phyloP scores from a whole-genome alignment of 64 coral and sea anemone genomes.

The Dendronephthya gigantea region DNA sequence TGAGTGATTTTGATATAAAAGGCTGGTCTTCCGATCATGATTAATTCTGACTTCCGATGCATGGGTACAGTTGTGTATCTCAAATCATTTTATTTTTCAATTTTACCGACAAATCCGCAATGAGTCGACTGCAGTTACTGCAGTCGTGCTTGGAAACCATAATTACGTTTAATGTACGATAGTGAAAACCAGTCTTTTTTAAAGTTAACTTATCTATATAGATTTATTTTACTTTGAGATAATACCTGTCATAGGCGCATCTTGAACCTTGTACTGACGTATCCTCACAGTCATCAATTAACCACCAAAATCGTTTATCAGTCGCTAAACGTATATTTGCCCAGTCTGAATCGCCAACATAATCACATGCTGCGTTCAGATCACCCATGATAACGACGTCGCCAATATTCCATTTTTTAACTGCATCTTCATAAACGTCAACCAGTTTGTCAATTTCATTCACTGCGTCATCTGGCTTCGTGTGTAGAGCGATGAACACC shows the following conservation, averaged over 20 bases:
- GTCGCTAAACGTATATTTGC: constrained; percentile 47
- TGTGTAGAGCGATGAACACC: constrained; percentile 76
- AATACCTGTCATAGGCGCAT: constrained; percentile 93
- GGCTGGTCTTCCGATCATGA: too few relatives aligned
- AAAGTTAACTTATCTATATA: too few relatives aligned
- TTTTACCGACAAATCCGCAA: too few relatives aligned
- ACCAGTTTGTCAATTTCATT: constrained; percentile 62
- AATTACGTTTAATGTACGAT: too few relatives aligned
- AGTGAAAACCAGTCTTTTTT: too few relatives aligned
- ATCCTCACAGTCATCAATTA: constrained; percentile 73
- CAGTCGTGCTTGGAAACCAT: too few relatives aligned
- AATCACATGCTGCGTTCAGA: constrained; percentile 72
- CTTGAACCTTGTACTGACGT: constrained; percentile 48
- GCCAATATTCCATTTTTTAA: constrained; percentile 39
- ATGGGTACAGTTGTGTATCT: too few relatives aligned
- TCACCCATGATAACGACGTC: constrained; percentile 90
- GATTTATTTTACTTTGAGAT: too few relatives aligned
- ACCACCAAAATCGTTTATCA: constrained; percentile 79
- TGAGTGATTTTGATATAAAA: neutral
- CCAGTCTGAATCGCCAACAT: constrained; percentile 70
- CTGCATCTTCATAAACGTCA: constrained; percentile 79
- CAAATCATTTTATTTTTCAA: too few relatives aligned
- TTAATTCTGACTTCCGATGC: too few relatives aligned
- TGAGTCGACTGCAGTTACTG: too few relatives aligned
- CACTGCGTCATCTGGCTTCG: constrained; percentile 49